These are phyloP conservation scores for Mus spicilegus DNA, from an alignment of 2,113 vertebrate species.

Conservation along the genomic window DNA sequence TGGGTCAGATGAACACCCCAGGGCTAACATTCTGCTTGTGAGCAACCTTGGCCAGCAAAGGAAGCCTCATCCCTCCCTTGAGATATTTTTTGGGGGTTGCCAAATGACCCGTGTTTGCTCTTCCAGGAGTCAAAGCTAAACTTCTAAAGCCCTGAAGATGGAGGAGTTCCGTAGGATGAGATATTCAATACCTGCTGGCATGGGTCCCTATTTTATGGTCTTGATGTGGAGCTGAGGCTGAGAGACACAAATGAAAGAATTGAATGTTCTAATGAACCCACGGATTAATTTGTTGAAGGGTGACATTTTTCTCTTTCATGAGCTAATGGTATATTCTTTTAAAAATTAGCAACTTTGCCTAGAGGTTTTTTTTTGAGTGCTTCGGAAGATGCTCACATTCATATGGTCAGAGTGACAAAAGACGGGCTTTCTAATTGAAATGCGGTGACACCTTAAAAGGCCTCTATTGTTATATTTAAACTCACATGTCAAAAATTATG, in stretches of 20 bases:
- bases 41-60: not conserved
- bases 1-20: not conserved
- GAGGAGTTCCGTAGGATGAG: conserved; percentile 1
- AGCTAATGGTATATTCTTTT: conserved; percentile 86
- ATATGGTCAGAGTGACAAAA: conserved; percentile 86
- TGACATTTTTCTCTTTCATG: conserved; percentile 85
- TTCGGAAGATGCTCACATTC: conserved; percentile 49
- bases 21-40: not conserved
- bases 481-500: conserved; percentile 87
- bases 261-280: conserved; percentile 84
- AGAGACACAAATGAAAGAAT: conserved; percentile 87
- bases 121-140: conserved; percentile 28
- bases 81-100: not conserved
- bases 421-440: conserved; percentile 86
- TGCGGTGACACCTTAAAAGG: conserved; percentile 90
- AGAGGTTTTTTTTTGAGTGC: conserved; percentile 76
- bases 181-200: conserved; percentile 15
- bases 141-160: not conserved
- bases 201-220: conserved; percentile 31
- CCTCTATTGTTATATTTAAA: conserved; percentile 87
- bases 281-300: conserved; percentile 89
- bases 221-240: conserved; percentile 81
- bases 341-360: conserved; percentile 84
- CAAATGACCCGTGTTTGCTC: not conserved
- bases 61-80: not conserved